phyloP scores from a whole-genome alignment of 1,140 invertebrate genomes.

The Sweltsa coloradensis region DNA sequence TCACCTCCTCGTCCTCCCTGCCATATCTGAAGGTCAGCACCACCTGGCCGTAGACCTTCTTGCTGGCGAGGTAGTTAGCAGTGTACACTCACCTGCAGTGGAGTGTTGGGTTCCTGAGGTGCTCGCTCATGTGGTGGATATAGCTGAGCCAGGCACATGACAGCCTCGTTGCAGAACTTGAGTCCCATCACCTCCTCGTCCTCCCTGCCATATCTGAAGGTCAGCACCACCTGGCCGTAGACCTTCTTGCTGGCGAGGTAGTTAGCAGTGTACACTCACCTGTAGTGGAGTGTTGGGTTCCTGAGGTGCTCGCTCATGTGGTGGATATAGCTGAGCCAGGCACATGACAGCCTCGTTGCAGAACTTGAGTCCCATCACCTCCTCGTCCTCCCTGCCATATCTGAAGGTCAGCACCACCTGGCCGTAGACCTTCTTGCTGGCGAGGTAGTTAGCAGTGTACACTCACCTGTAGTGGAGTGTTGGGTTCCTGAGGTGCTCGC shows the following conservation, averaged over 20 bases:
- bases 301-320: constrained; percentile 26
- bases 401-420: constrained; percentile 77
- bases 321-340: constrained; percentile 69
- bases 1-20: too few species aligned
- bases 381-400: constrained; percentile 81
- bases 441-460: too few species aligned
- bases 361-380: constrained; percentile 85
- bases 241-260: too few species aligned
- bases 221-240: constrained; percentile 71
- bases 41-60: too few species aligned
- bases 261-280: too few species aligned
- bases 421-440: constrained; percentile 66
- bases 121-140: constrained; percentile 47
- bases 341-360: constrained; percentile 83
- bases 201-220: constrained; percentile 78
- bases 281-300: constrained; percentile 49
- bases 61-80: too few species aligned
- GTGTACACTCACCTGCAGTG: constrained; percentile 58
- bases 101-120: constrained; percentile 33
- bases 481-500: constrained; percentile 20
- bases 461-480: constrained; percentile 60
- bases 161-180: constrained; percentile 81
- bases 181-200: constrained; percentile 88
- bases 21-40: too few species aligned
- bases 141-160: constrained; percentile 71